A percentile compares a stretch with the other conserved stretches of the same genome.
phyloP scores from a whole-genome alignment of 1,140 invertebrate genomes.

The Babylonia areolata region DNA sequence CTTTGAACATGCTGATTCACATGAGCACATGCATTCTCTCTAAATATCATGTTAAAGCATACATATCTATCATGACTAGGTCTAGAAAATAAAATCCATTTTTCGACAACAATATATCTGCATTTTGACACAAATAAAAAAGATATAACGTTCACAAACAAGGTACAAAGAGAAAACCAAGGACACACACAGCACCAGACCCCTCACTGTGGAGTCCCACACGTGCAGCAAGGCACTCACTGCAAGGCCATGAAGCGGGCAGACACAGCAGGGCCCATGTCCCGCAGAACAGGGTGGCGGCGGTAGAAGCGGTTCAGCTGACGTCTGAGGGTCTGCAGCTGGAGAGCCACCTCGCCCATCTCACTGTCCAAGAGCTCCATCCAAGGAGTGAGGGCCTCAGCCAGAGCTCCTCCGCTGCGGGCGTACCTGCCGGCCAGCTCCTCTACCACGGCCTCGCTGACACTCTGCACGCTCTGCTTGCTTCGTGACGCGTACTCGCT shows the following conservation, averaged over 20 bases:
- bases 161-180: no score
- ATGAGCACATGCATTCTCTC: no score
- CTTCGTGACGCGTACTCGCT: not conserved
- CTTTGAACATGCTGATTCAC: no score
- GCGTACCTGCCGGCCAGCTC: conserved; percentile 36
- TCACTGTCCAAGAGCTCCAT: conserved; percentile 28
- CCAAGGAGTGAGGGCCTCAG: conserved; percentile 30
- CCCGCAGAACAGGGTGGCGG: conserved; percentile 58
- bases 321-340: conserved; percentile 44
- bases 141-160: no score
- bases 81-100: no score
- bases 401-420: conserved; percentile 2
- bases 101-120: no score
- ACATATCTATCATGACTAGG: no score
- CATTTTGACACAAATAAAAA: no score
- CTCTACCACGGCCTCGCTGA: conserved; percentile 21
- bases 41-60: no score
- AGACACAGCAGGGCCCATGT: conserved; percentile 45
- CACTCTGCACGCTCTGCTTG: not conserved
- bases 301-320: conserved; percentile 55
- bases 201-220: no score
- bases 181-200: no score
- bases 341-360: conserved; percentile 39
- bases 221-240: no score
- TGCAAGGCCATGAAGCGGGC: not conserved